Base-by-base conservation (phyloP, 2,113 vertebrate species). In the Meleagris gallopavo region DNA sequence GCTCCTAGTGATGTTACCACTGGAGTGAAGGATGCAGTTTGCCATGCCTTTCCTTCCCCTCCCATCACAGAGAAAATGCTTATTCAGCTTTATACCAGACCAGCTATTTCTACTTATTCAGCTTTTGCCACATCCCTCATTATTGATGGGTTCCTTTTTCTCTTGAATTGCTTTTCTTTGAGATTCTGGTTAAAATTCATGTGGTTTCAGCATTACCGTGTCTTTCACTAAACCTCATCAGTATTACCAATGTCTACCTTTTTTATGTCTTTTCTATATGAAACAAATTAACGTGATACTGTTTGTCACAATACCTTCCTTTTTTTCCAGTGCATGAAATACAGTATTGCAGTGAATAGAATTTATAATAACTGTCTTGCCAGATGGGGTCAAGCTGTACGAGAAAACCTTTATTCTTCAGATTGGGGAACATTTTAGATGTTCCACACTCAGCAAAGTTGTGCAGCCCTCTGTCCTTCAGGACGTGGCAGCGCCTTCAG, bases 41-140 rank as follows among this genome's bases (percentile, higher is more conserved):
- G 46, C 54, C 58, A 85, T 80, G 90, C 10, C 88, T 88, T 92
- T 93, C 80, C 92, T 93, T 90, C 89, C 83, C 83, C 3, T 55
- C 79, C 76, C 11, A 1, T 67, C 32, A 88, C 92, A 94, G 94
- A 96, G 95, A 95, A 93, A 83, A 77, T 66, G 83, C 90, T 96
- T 94, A 91, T 71, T 96, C 94, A 96, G 93, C 91, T 78, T 87
- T 94, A 91, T 73, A 83, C 38, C 85, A 89, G 77, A 58, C 85
- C 71, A 76, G 67, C 83, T 80, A 72, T 83, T 95, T 86, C 92
- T 94, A 80, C 83, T 90, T 90, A 90, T 90, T 96, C 94, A 94
- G 90, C 92, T 90, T 96, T 96, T 96, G 88, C 92, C 92, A 80
- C 83, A 85, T 90, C 94, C 93, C 94, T 93, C 95, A 83, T 96